Evolutionary conservation across 1,140 invertebrate genomes (phyloP), one percentile per base, ranked within the genome.

Genomic region (Tenebrio molitor): DNA sequence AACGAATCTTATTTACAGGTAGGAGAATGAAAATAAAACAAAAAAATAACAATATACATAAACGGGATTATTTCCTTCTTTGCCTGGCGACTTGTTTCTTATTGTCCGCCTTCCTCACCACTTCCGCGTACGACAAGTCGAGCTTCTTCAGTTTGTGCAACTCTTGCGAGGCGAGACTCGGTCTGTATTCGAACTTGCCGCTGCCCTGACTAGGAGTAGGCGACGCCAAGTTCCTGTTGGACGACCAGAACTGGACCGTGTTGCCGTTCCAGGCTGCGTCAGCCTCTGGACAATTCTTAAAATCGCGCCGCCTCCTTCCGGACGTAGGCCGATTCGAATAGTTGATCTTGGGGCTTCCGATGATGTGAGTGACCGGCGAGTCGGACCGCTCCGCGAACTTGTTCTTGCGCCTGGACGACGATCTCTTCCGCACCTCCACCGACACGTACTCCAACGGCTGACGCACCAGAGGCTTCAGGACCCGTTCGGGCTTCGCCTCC

Each of bases 81-180:
- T 77, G 71, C 39, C 72, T 76, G 7, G 70, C 66, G 8, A 50
- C 77, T 44, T 71, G 67, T 44, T 87, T 80, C 39, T 79, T 82
- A 14, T 73, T 85, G 75, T 91, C 91, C 36, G 90, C 88, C 79
- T 90, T 90, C 53, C 91, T 87, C 7, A 95, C 83, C 1, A 90
- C 93, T 81, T 95, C 93, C 0, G 93, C 93, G 79, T 95, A 95
- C 1, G 92, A 92, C 78, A 92, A 87, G 75, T 95, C 93, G 19
- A 95, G 83, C 74, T 91, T 89, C 80, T 91, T 91, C 41, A 95
- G 83, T 77, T 91, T 92, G 72, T 93, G 90, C 6, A 95, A 89
- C 74, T 94, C 92, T 76, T 93, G 91, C 0, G 92, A 93, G 1
- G 92, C 92, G 6, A 89, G 87, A 81, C 91, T 92, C 14, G 90